Conservation (phyloP, 1,140 invertebrate species). For the Lepidurus packardi region DNA sequence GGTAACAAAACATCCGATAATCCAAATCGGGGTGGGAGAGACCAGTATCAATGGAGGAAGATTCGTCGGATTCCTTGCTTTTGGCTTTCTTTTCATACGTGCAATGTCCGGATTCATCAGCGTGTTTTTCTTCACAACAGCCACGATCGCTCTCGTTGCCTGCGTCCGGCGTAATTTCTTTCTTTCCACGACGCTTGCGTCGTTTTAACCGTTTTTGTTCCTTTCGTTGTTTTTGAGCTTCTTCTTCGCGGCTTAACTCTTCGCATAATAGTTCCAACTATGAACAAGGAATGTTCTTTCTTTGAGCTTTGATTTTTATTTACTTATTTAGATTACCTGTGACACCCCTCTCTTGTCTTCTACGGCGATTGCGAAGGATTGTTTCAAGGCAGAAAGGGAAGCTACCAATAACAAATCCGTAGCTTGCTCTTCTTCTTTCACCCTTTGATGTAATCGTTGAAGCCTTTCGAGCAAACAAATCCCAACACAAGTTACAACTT, state of each 20-base stretch:
- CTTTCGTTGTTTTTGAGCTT: constrained; percentile 70
- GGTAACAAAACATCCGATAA: background rate
- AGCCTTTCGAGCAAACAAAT: constrained; percentile 84
- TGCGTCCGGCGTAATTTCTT: constrained; percentile 40
- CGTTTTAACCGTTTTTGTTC: constrained; percentile 80
- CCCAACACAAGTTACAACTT: constrained; percentile 85
- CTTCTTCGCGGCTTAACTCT: constrained; percentile 74
- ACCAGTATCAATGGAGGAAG: constrained; percentile 13
- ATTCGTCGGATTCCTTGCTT: constrained; percentile 13
- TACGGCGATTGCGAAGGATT: constrained; percentile 79
- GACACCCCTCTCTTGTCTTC: constrained; percentile 82
- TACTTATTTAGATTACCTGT: constrained; percentile 47
- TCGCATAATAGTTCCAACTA: constrained; percentile 68
- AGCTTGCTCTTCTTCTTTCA: constrained; percentile 82
- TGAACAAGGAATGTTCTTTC: constrained; percentile 31
- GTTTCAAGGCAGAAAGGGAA: constrained; percentile 73
- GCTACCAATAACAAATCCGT: constrained; percentile 85
- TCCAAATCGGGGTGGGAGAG: background rate
- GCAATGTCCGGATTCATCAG: background rate
- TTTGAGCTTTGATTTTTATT: background rate
- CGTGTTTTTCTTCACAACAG: constrained; percentile 7
- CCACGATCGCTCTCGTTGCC: constrained; percentile 30
- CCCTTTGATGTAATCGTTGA: constrained; percentile 72
- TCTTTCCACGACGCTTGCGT: constrained; percentile 69
- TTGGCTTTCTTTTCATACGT: background rate